Evolutionary conservation across 1,140 invertebrate genomes (phyloP), one percentile per base, ranked within the genome.

Genomic region (Branchinecta lindahli): DNA sequence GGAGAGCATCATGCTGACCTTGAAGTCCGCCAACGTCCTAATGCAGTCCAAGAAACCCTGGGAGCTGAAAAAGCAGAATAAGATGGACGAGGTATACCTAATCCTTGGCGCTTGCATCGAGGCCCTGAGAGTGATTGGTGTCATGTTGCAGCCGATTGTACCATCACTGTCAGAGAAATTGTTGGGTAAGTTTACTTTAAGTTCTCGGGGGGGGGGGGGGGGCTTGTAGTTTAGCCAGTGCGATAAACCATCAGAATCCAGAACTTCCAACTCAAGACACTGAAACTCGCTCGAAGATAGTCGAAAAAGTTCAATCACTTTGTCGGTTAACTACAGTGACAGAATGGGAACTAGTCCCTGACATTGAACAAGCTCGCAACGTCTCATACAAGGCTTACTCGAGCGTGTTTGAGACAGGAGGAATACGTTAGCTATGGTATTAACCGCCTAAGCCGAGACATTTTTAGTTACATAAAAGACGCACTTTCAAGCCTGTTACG

Each of bases 11-110:
- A 89, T 96, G 78, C 77, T 80, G 44, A 82, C 84, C 6, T 78
- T 96, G 8, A 86, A 88, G 76, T 78, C 83, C 45, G 85, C 89
- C 0, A 98, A 99, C 82, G 80, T 85, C 71, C 91, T 96, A 83
- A 86, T 98, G 72, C 86, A 96, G 74, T 79, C 85, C 8, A 82
- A 88, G 70, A 86, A 89, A 78, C 94, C 95, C 0, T 98, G 96
- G 96, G 82, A 86, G 73, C 81, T 98, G 66, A 83, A 81, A n/a
- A 86, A 87, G 73, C 45, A 75, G 9, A 66, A 75, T 72, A 77
- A n/a, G 75, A 79, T 68, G 77, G 72, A 76, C 12, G 72, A 88
- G 74, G 77, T 96, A 9, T 81, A 88, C 72, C 84, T 84, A 20
- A 83, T 95, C 18, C 81, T 97, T 69, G 87, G 89, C 75, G 76